phyloP scores from a whole-genome alignment of 1,140 invertebrate genomes.

The Saccostrea echinata region DNA sequence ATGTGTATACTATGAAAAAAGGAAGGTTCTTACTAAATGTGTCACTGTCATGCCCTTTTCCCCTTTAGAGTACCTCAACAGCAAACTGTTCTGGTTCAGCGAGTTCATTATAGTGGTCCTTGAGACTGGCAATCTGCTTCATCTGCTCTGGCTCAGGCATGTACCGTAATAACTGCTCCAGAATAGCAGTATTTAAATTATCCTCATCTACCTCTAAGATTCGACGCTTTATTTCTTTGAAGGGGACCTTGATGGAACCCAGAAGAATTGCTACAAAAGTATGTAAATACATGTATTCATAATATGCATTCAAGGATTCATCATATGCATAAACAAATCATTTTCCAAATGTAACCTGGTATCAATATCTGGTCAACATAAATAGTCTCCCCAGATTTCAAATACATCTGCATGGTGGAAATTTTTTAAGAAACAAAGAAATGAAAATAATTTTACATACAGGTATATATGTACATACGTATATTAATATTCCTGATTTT shows the following conservation, averaged over 20 bases:
- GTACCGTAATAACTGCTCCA: constrained; percentile 91
- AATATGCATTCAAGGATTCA: background rate
- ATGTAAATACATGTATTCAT: constrained; percentile 35
- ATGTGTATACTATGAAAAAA: background rate
- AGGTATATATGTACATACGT: no score
- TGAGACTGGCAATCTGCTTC: constrained; percentile 89
- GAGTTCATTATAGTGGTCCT: constrained; percentile 89
- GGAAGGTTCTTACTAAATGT: background rate
- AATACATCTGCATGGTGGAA: no score
- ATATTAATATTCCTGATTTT: no score
- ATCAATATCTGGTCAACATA: no score
- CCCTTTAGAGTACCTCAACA: constrained; percentile 85
- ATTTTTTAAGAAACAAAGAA: no score
- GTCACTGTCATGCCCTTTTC: background rate
- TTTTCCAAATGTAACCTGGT: no score
- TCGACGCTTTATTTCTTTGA: constrained; percentile 91
- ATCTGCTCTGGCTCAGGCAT: constrained; percentile 93
- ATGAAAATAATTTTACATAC: no score
- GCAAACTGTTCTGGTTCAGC: constrained; percentile 97
- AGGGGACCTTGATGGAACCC: constrained; percentile 92
- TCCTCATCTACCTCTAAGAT: constrained; percentile 92
- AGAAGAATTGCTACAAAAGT: constrained; percentile 87
- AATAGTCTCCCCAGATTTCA: no score
- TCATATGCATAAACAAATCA: no score
- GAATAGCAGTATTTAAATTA: constrained; percentile 89